Base-by-base conservation (phyloP, 1,140 invertebrate species). In the Drosophila suzukii region DNA sequence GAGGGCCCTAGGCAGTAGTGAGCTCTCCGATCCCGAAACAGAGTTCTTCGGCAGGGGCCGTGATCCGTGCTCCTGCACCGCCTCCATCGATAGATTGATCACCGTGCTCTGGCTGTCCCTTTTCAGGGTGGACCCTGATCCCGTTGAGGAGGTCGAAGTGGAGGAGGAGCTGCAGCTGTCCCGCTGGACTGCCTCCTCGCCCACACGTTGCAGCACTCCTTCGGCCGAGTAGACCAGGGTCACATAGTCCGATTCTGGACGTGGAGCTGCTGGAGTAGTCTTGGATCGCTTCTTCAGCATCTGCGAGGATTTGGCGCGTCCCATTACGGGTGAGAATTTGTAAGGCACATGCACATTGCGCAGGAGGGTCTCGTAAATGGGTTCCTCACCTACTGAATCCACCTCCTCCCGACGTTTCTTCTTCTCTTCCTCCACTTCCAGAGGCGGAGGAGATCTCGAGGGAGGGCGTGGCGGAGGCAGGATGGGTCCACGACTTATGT, bases 321-420 rank as follows among this genome's bases (percentile, higher is more conserved):
- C 83, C 17, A 92, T 44, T 4, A 91, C 66, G 0, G 91, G 91
- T 0, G 91, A 92, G 61, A 92, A 92, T 38, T 92, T 92, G 49
- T 92, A 92, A 1, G 92, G 92, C 7, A 92, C 92, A 51, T 92
- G 92, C 3, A 92, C 92, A 55, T 92, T 92, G 55, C 92, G 79
- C 32, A 92, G 59, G 34, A 92, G 41, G 3, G 89, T 81, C 59
- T 92, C 92, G 53, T 92, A 92, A 34, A 92, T 88, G 46, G 85
- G 92, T 36, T 92, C 92, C 6, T 86, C 90, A 0, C 51, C 36
- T 7, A 62, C 55, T 0, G 50, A 54, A 44, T 70, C 75, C 3
- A 49, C 50, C 4, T 27, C n/a, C 10, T 30, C n/a, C 20, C 24
- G 13, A 13, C 27, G 27, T 27, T 51, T 68, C 24, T 54, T 72